These are phyloP conservation scores for Athene cunicularia DNA, from an alignment of 2,113 vertebrate species.

Conservation along the genomic window DNA sequence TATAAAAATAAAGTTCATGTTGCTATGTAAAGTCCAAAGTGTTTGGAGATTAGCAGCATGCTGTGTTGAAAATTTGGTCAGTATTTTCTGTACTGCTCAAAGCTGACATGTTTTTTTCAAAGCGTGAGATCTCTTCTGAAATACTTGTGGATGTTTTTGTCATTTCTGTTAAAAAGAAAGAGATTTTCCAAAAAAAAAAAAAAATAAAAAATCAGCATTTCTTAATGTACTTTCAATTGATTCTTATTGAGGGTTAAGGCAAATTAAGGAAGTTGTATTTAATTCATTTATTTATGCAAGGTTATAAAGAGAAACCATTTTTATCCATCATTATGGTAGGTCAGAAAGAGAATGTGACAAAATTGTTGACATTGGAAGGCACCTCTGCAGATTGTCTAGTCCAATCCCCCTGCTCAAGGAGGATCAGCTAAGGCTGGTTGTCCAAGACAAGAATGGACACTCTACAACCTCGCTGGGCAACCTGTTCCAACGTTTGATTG, in stretches of 20 bases:
- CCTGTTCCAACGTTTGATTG: neutral
- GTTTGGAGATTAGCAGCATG: neutral
- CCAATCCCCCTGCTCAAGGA: neutral
- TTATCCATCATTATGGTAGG: neutral
- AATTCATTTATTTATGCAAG: neutral
- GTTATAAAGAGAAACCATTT: neutral
- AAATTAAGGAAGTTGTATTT: neutral
- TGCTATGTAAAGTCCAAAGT: neutral
- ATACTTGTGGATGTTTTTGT: neutral
- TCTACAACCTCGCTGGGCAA: neutral
- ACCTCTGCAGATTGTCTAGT: neutral
- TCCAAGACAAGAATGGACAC: neutral
- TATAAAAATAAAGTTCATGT: neutral
- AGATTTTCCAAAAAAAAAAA: neutral
- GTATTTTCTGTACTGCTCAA: neutral
- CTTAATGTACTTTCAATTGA: neutral
- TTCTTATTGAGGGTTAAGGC: neutral
- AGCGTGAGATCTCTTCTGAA: neutral
- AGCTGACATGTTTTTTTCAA: neutral
- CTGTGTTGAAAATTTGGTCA: neutral
- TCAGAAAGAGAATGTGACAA: neutral
- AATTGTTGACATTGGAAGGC: neutral
- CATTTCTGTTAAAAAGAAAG: neutral
- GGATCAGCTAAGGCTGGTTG: neutral
- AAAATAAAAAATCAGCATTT: neutral